A percentile compares a stretch with the other conserved stretches of the same genome.
Conservation (phyloP, 2,113 vertebrate species). For the Himantopus leucocephalus region DNA sequence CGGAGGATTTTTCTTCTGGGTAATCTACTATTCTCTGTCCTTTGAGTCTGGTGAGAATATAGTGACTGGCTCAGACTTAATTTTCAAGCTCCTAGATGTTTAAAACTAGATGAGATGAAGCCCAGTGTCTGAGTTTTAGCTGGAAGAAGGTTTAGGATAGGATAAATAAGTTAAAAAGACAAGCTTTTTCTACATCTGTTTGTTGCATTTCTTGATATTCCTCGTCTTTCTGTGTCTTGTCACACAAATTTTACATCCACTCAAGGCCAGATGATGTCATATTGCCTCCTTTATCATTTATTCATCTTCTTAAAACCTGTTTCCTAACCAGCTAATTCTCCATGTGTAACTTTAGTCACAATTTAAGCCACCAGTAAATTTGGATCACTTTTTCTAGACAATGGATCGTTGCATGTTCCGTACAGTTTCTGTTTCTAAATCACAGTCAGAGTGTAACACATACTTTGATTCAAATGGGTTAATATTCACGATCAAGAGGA, state of each 20-base stretch:
- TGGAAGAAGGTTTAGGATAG: neutral
- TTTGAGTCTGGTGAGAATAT: neutral
- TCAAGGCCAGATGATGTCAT: neutral
- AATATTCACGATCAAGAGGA: neutral
- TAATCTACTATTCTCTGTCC: neutral
- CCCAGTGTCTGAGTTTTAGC: neutral
- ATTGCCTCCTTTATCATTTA: neutral
- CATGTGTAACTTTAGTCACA: neutral
- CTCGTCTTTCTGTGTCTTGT: neutral
- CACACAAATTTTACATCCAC: neutral
- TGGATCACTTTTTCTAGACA: neutral
- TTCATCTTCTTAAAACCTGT: neutral
- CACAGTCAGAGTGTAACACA: neutral
- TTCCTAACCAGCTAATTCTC: neutral
- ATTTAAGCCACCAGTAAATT: neutral
- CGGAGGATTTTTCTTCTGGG: neutral
- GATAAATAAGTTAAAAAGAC: neutral
- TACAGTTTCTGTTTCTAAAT: neutral
- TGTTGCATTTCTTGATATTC: neutral
- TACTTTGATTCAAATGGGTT: slow-evolving; percentile 12
- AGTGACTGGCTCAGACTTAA: neutral
- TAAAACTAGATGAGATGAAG: neutral
- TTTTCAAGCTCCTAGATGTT: neutral
- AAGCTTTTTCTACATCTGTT: neutral
- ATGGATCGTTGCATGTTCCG: fast-evolving